A percentile compares a stretch with the other conserved stretches of the same genome.
These are phyloP conservation scores for Drosophila merina DNA, from an alignment of 2,888 invertebrate genomes.

Conservation along the genomic window DNA sequence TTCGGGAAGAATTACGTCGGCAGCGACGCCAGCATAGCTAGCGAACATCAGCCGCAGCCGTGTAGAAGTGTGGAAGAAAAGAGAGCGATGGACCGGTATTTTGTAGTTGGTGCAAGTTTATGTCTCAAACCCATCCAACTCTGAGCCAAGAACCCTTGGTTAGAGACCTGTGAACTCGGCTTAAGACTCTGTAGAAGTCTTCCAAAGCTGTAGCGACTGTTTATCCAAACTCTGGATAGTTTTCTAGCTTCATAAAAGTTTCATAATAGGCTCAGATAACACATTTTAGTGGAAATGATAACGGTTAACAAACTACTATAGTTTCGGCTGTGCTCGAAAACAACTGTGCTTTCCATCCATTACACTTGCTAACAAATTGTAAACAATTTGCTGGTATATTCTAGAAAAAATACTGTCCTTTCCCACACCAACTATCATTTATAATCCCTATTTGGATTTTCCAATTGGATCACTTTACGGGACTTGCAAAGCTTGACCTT, in stretches of 20 bases:
- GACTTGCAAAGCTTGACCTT: no score
- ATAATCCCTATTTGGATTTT: no score
- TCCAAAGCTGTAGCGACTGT: neutral
- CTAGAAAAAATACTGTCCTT: neutral
- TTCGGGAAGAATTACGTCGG: constrained; percentile 3
- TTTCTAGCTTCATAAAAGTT: constrained; percentile 18
- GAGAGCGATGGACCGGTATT: constrained; percentile 52
- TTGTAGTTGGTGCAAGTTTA: constrained; percentile 21
- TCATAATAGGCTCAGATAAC: constrained; percentile 34
- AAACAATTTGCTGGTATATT: neutral
- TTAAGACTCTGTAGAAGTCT: neutral
- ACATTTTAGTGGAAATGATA: constrained; percentile 29
- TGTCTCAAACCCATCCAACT: constrained; percentile 3
- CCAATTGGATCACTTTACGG: no score
- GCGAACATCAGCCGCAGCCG: constrained; percentile 6
- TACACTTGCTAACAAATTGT: neutral
- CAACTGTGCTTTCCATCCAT: neutral
- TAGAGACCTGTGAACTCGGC: constrained; percentile 18
- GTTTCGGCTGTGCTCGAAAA: constrained; percentile 13
- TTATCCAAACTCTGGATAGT: constrained; percentile 6
- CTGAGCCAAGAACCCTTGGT: constrained; percentile 8
- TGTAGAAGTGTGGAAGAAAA: constrained; percentile 7
- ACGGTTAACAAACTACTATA: constrained; percentile 32
- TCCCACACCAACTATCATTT: no score
- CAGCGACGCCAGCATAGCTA: constrained; percentile 14